Percentiles rank a stretch among this genome's conserved stretches.
phyloP scores from a whole-genome alignment of 2,888 invertebrate species.

The Drosophila diplacantha region DNA sequence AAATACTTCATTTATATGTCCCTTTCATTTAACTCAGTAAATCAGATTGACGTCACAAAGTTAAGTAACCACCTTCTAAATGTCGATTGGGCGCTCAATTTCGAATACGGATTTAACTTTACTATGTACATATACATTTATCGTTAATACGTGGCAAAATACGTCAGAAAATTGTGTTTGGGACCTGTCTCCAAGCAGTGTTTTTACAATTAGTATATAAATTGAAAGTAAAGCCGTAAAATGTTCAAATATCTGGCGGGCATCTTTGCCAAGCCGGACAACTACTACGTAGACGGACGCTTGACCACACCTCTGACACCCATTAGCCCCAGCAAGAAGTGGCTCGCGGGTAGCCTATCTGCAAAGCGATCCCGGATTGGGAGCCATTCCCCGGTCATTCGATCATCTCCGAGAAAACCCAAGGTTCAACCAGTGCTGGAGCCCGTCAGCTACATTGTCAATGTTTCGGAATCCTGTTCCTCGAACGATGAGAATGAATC shows the following conservation, averaged over 20 bases:
- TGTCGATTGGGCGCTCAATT: not conserved
- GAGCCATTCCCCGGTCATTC: not conserved
- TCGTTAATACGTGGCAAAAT: not conserved
- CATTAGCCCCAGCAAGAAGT: not conserved
- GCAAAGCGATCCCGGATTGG: not conserved
- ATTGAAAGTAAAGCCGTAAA: constrained; percentile 9
- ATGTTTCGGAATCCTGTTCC: constrained; percentile 4
- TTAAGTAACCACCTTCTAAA: not conserved
- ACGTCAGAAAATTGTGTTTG: not conserved
- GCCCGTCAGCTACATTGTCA: constrained; percentile 15
- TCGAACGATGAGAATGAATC: constrained; percentile 5
- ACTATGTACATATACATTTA: not conserved
- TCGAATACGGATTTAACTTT: not conserved
- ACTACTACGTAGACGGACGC: constrained; percentile 10
- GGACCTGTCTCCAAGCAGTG: no score
- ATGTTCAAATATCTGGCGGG: constrained; percentile 28
- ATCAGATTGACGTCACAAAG: not conserved
- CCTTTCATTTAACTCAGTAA: not conserved
- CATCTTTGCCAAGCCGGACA: constrained; percentile 16
- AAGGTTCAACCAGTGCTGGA: not conserved
- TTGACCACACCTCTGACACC: not conserved
- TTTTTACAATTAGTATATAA: not conserved
- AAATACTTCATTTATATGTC: not conserved
- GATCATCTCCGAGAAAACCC: not conserved
- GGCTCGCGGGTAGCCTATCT: not conserved